Conservation (phyloP, 2,888 invertebrate genomes). For the Drepanosiphum platanoidis region DNA sequence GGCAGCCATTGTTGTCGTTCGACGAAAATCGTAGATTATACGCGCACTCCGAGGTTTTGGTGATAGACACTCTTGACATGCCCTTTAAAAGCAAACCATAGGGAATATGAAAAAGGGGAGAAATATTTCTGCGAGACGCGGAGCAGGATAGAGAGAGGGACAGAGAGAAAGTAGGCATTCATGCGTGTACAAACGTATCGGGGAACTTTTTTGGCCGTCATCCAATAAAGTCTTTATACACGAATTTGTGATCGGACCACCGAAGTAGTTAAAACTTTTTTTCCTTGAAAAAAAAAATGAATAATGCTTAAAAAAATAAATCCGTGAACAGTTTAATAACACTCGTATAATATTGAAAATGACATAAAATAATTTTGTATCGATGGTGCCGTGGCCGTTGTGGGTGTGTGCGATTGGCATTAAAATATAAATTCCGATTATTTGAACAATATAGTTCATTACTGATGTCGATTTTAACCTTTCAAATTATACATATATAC, state of each 20-base stretch:
- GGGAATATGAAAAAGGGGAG: not conserved
- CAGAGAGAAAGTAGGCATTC: not conserved
- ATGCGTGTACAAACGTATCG: not conserved
- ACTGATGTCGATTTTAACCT: conserved; percentile 18
- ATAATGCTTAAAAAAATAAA: not conserved
- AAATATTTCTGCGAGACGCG: not conserved
- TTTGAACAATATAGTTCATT: not conserved
- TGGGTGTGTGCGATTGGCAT: not conserved
- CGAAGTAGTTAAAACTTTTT: not conserved
- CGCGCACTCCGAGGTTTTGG: not conserved
- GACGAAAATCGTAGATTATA: conserved; percentile 5
- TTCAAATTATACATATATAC: not conserved
- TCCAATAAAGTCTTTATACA: not conserved
- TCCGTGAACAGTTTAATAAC: not conserved
- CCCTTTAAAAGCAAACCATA: conserved; percentile 15
- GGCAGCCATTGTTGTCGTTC: not conserved
- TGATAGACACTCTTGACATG: conserved; percentile 3
- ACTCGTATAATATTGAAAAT: too few relatives aligned
- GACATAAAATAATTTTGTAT: too few relatives aligned
- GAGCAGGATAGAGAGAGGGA: not conserved
- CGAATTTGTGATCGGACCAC: not conserved
- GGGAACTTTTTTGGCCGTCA: conserved; percentile 9
- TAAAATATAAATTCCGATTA: not conserved
- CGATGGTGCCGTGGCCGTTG: too few relatives aligned
- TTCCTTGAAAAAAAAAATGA: not conserved